Percentiles rank a stretch among this genome's conserved stretches.
These are phyloP conservation scores for Pseudococcus viburni DNA, from an alignment of 2,888 invertebrate species.

Conservation along the genomic window DNA sequence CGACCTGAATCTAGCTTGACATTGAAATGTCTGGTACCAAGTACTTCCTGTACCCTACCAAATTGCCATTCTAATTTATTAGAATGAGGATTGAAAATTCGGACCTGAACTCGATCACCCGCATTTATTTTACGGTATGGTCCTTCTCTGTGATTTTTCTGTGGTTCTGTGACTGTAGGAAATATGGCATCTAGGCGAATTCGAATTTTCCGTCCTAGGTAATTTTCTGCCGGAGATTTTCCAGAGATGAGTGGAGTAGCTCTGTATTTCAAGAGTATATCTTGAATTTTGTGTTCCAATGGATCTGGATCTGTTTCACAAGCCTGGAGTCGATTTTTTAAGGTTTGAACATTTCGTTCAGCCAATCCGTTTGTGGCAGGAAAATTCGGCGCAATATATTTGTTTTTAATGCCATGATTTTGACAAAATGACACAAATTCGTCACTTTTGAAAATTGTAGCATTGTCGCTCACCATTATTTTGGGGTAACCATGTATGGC, in stretches of 20 bases:
- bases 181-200: background rate
- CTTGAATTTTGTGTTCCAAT: constrained; percentile 65
- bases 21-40: background rate
- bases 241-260: constrained; percentile 67
- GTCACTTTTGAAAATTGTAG: constrained; percentile 68
- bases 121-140: background rate
- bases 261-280: constrained; percentile 67
- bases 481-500: constrained; percentile 68
- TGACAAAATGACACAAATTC: constrained; percentile 68
- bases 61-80: background rate
- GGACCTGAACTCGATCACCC: background rate
- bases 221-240: constrained; percentile 67
- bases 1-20: background rate
- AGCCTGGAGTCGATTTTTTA: constrained; percentile 64
- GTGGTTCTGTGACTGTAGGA: background rate
- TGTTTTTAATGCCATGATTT: constrained; percentile 67
- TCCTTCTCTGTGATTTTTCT: too few species aligned
- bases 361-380: constrained; percentile 68
- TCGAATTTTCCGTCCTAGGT: constrained; percentile 56
- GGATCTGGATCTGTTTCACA: constrained; percentile 59
- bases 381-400: constrained; percentile 63
- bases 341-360: constrained; percentile 67
- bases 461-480: constrained; percentile 67
- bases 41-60: background rate
- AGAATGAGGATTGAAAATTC: background rate